Conservation (phyloP, 2,888 invertebrate genomes). For the Diplazon laetatorius region DNA sequence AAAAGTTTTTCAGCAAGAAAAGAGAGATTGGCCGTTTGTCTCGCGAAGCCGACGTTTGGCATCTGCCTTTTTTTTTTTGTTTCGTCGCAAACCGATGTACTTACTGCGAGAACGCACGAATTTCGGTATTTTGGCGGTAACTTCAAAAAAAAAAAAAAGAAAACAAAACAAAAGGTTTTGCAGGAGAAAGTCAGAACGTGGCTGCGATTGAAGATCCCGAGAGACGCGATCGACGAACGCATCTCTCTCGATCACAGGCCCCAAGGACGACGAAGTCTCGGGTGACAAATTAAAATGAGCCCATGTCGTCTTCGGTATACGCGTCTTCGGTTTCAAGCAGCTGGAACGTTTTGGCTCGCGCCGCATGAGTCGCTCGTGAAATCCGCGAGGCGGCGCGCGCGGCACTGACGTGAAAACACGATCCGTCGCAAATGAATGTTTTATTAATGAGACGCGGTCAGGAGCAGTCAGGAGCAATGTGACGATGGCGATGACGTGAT, state of each 20-base stretch:
- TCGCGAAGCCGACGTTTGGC: not conserved
- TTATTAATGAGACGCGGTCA: constrained; percentile 44
- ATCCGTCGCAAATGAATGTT: constrained; percentile 33
- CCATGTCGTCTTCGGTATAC: constrained; percentile 4
- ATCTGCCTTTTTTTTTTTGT: not conserved
- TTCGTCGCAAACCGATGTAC: too few species aligned
- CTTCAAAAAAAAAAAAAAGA: too few species aligned
- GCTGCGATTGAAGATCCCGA: constrained; percentile 9
- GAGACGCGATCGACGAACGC: not conserved
- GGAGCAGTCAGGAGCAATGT: not conserved
- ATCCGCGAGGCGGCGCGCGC: too few species aligned
- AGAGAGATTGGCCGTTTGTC: too few species aligned
- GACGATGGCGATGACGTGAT: constrained; percentile 12
- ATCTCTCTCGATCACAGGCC: not conserved
- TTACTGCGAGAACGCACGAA: too few species aligned
- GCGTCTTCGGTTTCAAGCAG: not conserved
- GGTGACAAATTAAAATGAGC: constrained; percentile 72
- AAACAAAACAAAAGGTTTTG: constrained; percentile 12
- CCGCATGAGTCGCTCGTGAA: constrained; percentile 11
- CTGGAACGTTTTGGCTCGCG: constrained; percentile 23
- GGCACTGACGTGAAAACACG: constrained; percentile 42
- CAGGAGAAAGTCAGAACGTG: constrained; percentile 27
- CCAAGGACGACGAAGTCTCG: constrained; percentile 55
- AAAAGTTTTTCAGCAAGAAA: too few species aligned
- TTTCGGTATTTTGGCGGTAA: not conserved